Evolutionary conservation across 2,797 vertebrate species (phyloP).

Genomic region (Alcedo atthis): DNA sequence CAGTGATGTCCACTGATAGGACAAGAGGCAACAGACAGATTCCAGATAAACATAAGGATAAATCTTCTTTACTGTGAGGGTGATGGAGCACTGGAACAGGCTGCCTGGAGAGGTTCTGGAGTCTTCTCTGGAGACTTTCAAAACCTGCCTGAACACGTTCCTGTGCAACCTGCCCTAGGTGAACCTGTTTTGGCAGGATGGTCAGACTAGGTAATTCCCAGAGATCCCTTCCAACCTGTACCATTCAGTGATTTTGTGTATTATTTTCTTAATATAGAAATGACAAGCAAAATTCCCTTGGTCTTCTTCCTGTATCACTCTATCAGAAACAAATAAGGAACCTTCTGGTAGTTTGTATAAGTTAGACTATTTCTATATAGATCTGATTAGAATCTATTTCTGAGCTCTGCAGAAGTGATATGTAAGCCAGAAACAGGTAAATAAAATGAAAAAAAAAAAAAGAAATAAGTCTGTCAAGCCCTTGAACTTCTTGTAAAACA

Average conservation of each 20-base stretch:
- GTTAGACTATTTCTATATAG: background rate
- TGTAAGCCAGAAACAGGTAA: background rate
- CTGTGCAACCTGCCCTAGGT: background rate
- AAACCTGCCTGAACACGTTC: background rate
- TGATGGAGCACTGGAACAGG: background rate
- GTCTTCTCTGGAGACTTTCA: background rate
- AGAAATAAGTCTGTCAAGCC: background rate
- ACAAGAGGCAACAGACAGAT: background rate
- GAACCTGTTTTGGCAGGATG: background rate
- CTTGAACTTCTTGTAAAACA: background rate
- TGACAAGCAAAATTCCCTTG: background rate
- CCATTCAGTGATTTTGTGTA: background rate
- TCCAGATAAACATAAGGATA: background rate
- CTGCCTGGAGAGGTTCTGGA: background rate
- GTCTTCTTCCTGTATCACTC: background rate
- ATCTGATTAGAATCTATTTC: background rate
- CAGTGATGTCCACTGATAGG: background rate
- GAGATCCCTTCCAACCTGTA: background rate
- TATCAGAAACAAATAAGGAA: background rate
- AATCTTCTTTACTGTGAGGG: background rate
- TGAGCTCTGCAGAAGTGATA: background rate
- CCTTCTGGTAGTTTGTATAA: background rate
- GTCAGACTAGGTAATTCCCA: background rate
- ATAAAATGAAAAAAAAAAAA: background rate
- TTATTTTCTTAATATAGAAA: background rate